Base-by-base conservation (phyloP, 2,113 vertebrate genomes). In the Elgaria multicarinata region DNA sequence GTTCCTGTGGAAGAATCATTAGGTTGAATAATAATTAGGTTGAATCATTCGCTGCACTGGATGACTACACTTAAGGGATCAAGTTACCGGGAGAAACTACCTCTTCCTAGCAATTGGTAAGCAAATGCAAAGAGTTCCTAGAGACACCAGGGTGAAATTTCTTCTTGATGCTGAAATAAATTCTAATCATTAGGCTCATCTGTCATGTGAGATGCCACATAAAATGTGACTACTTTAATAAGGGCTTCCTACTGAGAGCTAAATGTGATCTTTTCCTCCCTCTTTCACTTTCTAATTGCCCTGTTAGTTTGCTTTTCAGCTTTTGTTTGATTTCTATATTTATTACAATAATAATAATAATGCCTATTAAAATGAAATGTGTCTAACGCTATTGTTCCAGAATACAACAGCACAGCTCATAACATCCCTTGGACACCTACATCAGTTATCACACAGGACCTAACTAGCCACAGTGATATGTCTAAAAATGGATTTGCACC, bases 391-490 rank as follows among this genome's bases (percentile, higher is more conserved):
- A 87, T 78, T 79, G 86, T 91, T 89, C 33, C 85, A 78, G 66
- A 75, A 50, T 88, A 26, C 0, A 0, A 74, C 85, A 85, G 75
- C 90, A 72, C 78, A 88, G 92, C 42, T 0, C 69, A 66, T 82
- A 74, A n/a, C 72, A 0, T 24, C 79, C 55, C 91, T 92, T 78
- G 79, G 90, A 91, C 83, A 88, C 72, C 14, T 16, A 71, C 71
- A 92, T 50, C 89, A 94, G 91, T 87, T 93, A 75, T 89, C 91
- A 71, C 85, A 92, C 91, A 84, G 3, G 50, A 22, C 39, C 62
- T 67, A 83, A 83, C 33, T 42, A 44, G 58, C 36, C 1, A 4
- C 14, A 14, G 24, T 78, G 76, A 50, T 75, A 22, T 42, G 36
- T 44, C 44, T 26, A 72, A 72, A 72, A 16, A 50, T 50, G 46